Percentiles rank a stretch among this genome's conserved stretches.
Evolutionary conservation across 2,888 invertebrate genomes (phyloP).

Genomic region (Leptinotarsa haldemani): DNA sequence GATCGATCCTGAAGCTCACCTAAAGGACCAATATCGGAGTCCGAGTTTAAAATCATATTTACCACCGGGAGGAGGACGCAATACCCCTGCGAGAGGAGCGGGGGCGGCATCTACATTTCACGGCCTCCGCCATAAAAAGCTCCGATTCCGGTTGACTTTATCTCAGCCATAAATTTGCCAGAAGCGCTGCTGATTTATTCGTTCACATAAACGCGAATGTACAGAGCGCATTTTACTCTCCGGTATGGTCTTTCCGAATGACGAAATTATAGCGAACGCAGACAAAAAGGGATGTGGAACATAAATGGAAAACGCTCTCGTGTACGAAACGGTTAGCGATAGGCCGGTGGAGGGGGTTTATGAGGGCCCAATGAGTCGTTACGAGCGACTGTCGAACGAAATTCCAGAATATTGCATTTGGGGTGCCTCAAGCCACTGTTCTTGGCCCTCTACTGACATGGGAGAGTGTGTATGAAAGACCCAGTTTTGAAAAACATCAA

Average conservation of each 20-base stretch:
- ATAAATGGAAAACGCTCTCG: constrained; percentile 17
- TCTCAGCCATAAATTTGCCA: constrained; percentile 68
- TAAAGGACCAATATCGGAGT: constrained; percentile 62
- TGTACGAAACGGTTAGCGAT: neutral
- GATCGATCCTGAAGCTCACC: constrained; percentile 60
- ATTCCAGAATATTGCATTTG: neutral
- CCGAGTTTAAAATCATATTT: constrained; percentile 66
- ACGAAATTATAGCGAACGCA: constrained; percentile 20
- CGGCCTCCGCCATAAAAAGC: constrained; percentile 66
- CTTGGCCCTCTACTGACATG: neutral
- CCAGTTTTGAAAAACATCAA: neutral
- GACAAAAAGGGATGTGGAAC: constrained; percentile 16
- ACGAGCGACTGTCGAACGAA: neutral
- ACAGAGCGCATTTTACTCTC: constrained; percentile 28
- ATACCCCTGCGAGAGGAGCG: constrained; percentile 28
- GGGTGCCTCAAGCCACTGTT: neutral
- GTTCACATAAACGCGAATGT: constrained; percentile 64
- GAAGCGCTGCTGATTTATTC: constrained; percentile 68
- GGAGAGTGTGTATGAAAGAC: neutral
- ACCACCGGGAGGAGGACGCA: constrained; percentile 47
- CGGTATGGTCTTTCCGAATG: constrained; percentile 26
- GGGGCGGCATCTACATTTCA: constrained; percentile 62
- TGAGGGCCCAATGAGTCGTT: neutral
- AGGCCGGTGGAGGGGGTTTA: neutral
- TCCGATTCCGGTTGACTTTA: constrained; percentile 67